A percentile compares a stretch with the other conserved stretches of the same genome.
Evolutionary conservation across 1,140 invertebrate species (phyloP).

Genomic region (Brachionus koreanus): DNA sequence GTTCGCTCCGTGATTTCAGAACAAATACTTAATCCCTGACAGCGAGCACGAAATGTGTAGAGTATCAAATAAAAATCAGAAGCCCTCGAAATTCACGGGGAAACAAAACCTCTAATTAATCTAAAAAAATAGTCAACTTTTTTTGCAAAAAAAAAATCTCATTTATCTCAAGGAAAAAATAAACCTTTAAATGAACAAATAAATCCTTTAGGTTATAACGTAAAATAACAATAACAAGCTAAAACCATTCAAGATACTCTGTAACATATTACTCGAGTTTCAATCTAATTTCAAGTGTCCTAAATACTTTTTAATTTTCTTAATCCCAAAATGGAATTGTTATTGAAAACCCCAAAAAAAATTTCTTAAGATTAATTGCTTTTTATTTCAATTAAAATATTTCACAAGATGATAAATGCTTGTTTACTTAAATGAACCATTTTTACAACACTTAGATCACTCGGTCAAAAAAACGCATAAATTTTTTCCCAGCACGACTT

Average conservation of each 20-base stretch:
- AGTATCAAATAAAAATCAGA: conserved; percentile 4
- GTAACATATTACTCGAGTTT: conserved; percentile 7
- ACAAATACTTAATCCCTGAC: conserved; percentile 13
- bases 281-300: conserved; percentile 20
- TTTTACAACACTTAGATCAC: background rate
- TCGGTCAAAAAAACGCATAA: background rate
- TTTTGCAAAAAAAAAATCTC: background rate
- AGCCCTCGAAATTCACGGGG: background rate
- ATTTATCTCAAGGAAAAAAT: background rate
- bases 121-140: background rate
- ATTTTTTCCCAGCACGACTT: background rate
- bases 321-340: conserved; percentile 39
- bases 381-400: conserved; percentile 31
- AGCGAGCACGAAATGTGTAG: background rate
- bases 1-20: conserved; percentile 7
- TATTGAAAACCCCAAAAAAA: conserved; percentile 20
- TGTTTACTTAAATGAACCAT: background rate
- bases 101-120: background rate
- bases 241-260: conserved; percentile 17
- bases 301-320: conserved; percentile 41
- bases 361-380: conserved; percentile 37
- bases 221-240: conserved; percentile 24
- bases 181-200: conserved; percentile 25
- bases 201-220: background rate
- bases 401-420: conserved; percentile 7